Conservation (phyloP, 2,113 vertebrate species). For the Dryoscopus gambensis region DNA sequence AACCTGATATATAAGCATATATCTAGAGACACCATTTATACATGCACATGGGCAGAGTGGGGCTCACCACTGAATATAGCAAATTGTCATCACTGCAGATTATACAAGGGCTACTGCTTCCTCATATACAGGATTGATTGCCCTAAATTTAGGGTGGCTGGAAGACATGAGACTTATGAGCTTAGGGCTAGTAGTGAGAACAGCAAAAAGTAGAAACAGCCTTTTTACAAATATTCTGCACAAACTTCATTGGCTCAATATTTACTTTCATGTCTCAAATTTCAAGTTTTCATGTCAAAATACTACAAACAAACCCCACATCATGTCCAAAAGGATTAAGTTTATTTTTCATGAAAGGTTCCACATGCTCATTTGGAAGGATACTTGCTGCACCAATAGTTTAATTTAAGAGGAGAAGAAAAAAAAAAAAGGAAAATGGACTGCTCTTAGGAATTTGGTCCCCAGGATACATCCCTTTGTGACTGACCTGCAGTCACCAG, state of each 20-base stretch:
- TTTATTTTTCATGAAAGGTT: conserved; percentile 42
- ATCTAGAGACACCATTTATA: not conserved
- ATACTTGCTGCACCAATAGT: not conserved
- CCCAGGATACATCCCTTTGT: not conserved
- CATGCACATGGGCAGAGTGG: not conserved
- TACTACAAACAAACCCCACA: not conserved
- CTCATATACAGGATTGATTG: not conserved
- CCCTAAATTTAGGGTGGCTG: not conserved
- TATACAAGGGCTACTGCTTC: not conserved
- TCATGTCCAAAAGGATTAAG: not conserved
- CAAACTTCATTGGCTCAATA: not conserved
- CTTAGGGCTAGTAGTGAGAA: not conserved
- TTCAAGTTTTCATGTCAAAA: not conserved
- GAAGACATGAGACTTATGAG: not conserved
- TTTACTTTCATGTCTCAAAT: not conserved
- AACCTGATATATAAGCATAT: not conserved
- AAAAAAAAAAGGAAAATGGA: not conserved
- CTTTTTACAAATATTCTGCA: not conserved
- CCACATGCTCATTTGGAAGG: not conserved
- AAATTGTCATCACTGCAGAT: not conserved
- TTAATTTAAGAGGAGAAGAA: not conserved
- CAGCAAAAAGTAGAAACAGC: not conserved
- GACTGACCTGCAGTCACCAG: conserved; percentile 53
- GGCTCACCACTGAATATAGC: not conserved
- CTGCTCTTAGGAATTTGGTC: conserved; percentile 22